Percentiles rank a stretch among this genome's conserved stretches.
Conservation (phyloP, 2,797 vertebrate species). For the Orientallactaga sibirica region DNA sequence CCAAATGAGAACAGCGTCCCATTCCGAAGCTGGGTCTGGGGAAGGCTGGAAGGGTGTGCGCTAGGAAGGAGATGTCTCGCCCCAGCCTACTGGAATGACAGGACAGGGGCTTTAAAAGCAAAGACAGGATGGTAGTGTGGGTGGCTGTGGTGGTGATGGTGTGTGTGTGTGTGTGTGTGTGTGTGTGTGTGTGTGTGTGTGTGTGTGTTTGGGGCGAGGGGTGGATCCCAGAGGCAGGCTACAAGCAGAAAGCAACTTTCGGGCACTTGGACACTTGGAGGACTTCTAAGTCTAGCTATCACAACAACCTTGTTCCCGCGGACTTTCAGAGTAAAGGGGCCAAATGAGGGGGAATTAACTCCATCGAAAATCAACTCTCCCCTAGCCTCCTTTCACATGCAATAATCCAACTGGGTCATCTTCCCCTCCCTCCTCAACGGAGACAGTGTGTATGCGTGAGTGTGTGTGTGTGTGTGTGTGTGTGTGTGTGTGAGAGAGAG, state of each 20-base stretch:
- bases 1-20: slow-evolving; percentile 82
- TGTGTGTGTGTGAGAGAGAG: too few species aligned
- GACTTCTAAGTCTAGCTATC: slow-evolving; percentile 57
- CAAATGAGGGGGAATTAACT: slow-evolving; percentile 56
- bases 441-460: neutral
- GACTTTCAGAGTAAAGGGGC: slow-evolving; percentile 62
- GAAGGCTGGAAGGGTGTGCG: neutral
- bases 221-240: slow-evolving; percentile 68
- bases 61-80: slow-evolving; percentile 12
- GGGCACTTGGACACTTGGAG: slow-evolving; percentile 63
- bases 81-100: neutral
- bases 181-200: neutral
- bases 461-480: too few species aligned
- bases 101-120: slow-evolving; percentile 16
- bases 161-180: neutral
- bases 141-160: neutral
- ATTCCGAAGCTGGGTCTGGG: slow-evolving; percentile 22
- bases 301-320: neutral
- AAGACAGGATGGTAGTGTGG: neutral
- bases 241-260: slow-evolving; percentile 70
- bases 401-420: slow-evolving; percentile 30
- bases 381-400: neutral
- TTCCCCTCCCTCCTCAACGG: neutral
- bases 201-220: neutral
- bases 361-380: slow-evolving; percentile 53